Conservation (phyloP, 1,140 invertebrate genomes). For the Thereuonema tuberculata region DNA sequence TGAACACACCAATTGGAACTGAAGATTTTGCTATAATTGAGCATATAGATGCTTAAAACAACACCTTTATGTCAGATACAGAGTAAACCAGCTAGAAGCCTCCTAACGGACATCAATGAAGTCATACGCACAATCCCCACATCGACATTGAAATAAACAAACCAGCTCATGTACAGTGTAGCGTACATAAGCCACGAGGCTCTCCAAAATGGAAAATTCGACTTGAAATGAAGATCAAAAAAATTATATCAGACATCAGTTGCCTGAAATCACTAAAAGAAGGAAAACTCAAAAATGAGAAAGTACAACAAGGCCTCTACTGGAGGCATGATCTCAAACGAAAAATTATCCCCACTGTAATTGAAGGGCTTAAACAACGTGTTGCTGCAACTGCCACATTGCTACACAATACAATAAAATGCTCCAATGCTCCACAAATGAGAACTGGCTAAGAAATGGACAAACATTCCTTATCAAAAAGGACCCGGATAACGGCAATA, state of each 20-base stretch:
- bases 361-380: background rate
- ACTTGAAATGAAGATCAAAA: background rate
- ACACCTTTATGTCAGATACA: background rate
- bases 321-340: background rate
- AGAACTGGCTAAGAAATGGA: too few species aligned
- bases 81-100: background rate
- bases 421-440: too few species aligned
- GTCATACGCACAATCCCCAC: background rate
- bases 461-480: too few species aligned
- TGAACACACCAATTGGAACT: background rate
- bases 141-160: background rate
- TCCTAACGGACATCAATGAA: background rate
- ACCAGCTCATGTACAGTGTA: background rate
- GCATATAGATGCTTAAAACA: background rate
- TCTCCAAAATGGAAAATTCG: background rate
- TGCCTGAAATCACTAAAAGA: background rate
- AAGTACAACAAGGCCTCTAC: background rate
- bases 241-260: background rate
- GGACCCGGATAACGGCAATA: too few species aligned
- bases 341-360: background rate
- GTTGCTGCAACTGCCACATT: background rate
- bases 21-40: background rate
- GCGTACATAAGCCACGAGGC: background rate
- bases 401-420: too few species aligned
- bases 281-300: background rate